Evolutionary conservation across 2,113 vertebrate genomes (phyloP).

Genomic region (Catharus fuscescens): DNA sequence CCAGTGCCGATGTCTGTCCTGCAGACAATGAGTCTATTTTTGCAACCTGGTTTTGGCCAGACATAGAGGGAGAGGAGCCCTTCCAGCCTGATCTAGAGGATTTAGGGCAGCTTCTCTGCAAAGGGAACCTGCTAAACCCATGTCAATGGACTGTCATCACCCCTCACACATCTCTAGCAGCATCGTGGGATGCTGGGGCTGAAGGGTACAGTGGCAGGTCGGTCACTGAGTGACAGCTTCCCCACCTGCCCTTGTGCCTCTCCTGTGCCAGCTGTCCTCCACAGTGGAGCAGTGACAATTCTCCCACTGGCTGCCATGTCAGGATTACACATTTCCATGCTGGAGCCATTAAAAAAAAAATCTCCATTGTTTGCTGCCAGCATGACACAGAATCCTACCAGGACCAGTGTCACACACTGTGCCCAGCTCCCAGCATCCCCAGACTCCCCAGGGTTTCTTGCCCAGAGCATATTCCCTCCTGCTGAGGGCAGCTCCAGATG

Average conservation of each 20-base stretch:
- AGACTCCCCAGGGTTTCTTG: neutral
- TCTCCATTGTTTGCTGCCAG: neutral
- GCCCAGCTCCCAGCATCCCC: neutral
- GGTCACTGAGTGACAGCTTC: fast-evolving
- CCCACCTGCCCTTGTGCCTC: neutral
- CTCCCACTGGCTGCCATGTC: fast-evolving
- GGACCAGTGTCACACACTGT: neutral
- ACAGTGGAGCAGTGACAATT: neutral
- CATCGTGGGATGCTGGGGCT: fast-evolving
- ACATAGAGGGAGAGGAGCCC: neutral
- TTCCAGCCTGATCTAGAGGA: neutral
- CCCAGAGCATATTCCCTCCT: neutral
- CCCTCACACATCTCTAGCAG: fast-evolving
- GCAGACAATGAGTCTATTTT: neutral
- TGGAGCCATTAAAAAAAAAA: neutral
- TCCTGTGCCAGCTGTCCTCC: fast-evolving
- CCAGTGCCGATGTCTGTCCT: fast-evolving
- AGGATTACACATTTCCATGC: neutral
- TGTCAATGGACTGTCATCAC: fast-evolving
- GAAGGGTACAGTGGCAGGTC: neutral
- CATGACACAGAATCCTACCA: neutral
- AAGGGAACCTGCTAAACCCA: neutral
- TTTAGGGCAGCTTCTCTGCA: neutral
- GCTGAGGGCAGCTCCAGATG: neutral
- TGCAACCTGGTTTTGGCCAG: neutral